Conservation (phyloP, 1,140 invertebrate genomes). For the Megalonaias nervosa region DNA sequence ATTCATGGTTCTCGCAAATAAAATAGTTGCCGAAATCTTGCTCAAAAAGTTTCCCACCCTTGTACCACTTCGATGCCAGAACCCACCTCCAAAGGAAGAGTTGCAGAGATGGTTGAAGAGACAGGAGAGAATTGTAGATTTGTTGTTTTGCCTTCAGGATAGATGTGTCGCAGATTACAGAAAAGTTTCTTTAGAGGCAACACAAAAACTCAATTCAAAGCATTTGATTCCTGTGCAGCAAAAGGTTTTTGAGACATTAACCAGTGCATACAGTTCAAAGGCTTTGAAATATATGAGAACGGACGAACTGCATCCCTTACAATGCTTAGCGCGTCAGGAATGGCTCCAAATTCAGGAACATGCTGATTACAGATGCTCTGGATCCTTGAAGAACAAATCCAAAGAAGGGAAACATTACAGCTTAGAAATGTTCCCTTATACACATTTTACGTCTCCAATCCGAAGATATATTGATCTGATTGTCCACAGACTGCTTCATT, state of each 20-base stretch:
- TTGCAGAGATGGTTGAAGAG: slow-evolving; percentile 38
- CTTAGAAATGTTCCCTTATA: slow-evolving; percentile 39
- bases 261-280: slow-evolving; percentile 85
- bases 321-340: slow-evolving; percentile 85
- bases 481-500: slow-evolving; percentile 82
- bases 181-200: background rate
- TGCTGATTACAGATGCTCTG: slow-evolving; percentile 78
- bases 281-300: slow-evolving; percentile 89
- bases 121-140: slow-evolving; percentile 28
- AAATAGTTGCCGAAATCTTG: slow-evolving; percentile 40
- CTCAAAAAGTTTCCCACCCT: slow-evolving; percentile 22
- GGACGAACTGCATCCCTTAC: slow-evolving; percentile 91
- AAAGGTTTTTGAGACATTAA: slow-evolving; percentile 11
- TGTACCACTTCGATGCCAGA: slow-evolving; percentile 47
- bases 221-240: slow-evolving; percentile 23
- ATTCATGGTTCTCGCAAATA: slow-evolving; percentile 55
- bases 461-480: slow-evolving; percentile 91
- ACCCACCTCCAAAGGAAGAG: slow-evolving; percentile 37
- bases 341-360: slow-evolving; percentile 39
- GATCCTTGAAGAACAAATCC: slow-evolving; percentile 6
- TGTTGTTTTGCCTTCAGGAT: slow-evolving; percentile 34
- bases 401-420: slow-evolving; percentile 27
- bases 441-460: slow-evolving; percentile 92
- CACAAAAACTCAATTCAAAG: background rate
- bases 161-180: slow-evolving; percentile 21